Percentiles rank a stretch among this genome's conserved stretches.
Evolutionary conservation across 2,888 invertebrate species (phyloP).

Genomic region (Drosophila monieri): DNA sequence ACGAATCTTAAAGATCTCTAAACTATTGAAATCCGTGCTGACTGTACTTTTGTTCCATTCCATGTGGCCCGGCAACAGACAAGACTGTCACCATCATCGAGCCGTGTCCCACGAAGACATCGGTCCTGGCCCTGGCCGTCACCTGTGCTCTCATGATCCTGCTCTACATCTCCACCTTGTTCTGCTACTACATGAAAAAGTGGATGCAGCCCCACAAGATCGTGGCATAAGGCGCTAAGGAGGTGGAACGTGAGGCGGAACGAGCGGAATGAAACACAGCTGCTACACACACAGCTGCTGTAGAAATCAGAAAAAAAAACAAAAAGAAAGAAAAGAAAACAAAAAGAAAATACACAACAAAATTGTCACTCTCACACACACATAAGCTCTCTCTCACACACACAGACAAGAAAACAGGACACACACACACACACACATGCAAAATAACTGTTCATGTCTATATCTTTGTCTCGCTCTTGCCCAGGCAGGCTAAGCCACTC

Average conservation of each 20-base stretch:
- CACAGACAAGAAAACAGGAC: slow-evolving; percentile 15
- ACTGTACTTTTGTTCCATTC: slow-evolving; percentile 10
- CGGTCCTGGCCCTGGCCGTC: slow-evolving; percentile 94
- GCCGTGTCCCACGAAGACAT: slow-evolving; percentile 95
- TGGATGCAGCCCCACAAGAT: slow-evolving; percentile 94
- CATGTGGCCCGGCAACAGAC: slow-evolving; percentile 85
- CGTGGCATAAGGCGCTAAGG: slow-evolving; percentile 86
- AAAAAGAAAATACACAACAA: slow-evolving; percentile 56
- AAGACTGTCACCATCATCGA: slow-evolving; percentile 95
- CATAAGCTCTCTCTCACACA: slow-evolving; percentile 19
- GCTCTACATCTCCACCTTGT: slow-evolving; percentile 95
- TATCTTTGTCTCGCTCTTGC: slow-evolving; percentile 65
- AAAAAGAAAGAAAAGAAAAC: slow-evolving; percentile 38
- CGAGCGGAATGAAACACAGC: slow-evolving; percentile 20
- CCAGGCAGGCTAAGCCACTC: slow-evolving; percentile 44
- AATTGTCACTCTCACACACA: slow-evolving; percentile 64
- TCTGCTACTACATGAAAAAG: slow-evolving; percentile 96
- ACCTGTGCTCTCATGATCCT: slow-evolving; percentile 95
- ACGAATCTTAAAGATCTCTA: slow-evolving; percentile 54
- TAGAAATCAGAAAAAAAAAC: slow-evolving; percentile 25
- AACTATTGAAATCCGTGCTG: not conserved
- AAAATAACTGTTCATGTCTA: slow-evolving; percentile 42
- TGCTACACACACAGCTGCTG: slow-evolving; percentile 8
- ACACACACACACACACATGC: slow-evolving; percentile 9
- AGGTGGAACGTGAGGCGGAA: slow-evolving; percentile 4